Conservation (phyloP, 2,888 invertebrate genomes). For the Melanchra persicariae region DNA sequence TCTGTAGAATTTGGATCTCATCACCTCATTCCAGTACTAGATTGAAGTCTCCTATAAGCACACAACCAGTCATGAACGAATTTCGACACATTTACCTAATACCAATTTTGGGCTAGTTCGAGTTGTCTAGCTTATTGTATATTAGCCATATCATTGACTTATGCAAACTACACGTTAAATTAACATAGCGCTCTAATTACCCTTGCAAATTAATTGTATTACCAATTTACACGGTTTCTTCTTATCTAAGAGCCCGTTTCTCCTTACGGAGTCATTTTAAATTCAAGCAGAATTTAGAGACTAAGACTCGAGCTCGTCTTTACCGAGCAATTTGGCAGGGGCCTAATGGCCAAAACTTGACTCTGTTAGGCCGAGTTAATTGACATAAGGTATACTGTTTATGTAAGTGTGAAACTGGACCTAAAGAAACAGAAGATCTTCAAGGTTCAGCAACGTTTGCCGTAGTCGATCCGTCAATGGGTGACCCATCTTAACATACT, state of each 20-base stretch:
- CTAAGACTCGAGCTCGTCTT: not conserved
- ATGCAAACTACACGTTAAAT: constrained; percentile 34
- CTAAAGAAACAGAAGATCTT: too few relatives aligned
- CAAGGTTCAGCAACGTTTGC: too few relatives aligned
- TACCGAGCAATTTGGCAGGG: constrained; percentile 9
- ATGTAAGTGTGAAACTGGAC: too few relatives aligned
- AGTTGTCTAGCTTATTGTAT: not conserved
- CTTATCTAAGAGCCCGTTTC: constrained; percentile 32
- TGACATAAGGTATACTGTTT: not conserved
- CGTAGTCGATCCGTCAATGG: too few relatives aligned
- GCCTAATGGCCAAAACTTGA: constrained; percentile 10
- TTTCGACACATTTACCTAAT: not conserved
- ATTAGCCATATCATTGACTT: constrained; percentile 19
- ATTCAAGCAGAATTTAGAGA: constrained; percentile 8
- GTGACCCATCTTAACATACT: too few relatives aligned
- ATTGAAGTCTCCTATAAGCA: not conserved
- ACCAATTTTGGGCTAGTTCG: not conserved
- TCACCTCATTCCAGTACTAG: not conserved
- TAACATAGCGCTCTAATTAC: constrained; percentile 36
- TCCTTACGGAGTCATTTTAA: constrained; percentile 15
- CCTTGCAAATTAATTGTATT: constrained; percentile 50
- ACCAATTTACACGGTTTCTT: constrained; percentile 52
- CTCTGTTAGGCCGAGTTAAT: not conserved
- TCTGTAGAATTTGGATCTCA: not conserved
- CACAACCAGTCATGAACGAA: not conserved